These are phyloP conservation scores for Drosophila multiciliata DNA, from an alignment of 2,888 invertebrate species.

Conservation along the genomic window DNA sequence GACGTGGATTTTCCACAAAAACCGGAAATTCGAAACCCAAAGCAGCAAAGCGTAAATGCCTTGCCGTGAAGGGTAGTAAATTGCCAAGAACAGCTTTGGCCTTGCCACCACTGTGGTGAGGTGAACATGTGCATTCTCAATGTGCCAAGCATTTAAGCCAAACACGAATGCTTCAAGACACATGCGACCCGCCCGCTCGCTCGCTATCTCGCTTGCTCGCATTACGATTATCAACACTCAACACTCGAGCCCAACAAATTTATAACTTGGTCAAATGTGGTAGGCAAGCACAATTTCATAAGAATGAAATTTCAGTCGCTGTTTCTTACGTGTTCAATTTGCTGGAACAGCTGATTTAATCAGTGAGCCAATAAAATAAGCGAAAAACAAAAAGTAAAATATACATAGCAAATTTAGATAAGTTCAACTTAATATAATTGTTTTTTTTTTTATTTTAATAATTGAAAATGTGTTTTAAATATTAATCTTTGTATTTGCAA, in stretches of 20 bases:
- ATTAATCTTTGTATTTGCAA: neutral
- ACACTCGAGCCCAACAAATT: conserved; percentile 37
- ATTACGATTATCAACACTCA: conserved; percentile 44
- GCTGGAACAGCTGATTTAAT: conserved; percentile 57
- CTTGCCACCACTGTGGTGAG: conserved; percentile 34
- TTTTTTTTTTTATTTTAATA: neutral
- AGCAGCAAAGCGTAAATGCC: conserved; percentile 19
- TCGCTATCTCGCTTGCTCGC: conserved; percentile 13
- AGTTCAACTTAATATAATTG: neutral
- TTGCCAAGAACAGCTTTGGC: conserved; percentile 37
- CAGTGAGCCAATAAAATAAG: conserved; percentile 11
- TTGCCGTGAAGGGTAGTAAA: conserved; percentile 46
- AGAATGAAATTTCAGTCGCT: conserved; percentile 49
- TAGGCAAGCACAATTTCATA: conserved; percentile 44
- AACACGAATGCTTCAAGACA: conserved; percentile 49
- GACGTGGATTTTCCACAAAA: conserved; percentile 50
- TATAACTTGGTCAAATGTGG: conserved; percentile 34
- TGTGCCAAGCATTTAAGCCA: conserved; percentile 51
- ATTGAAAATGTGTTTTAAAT: neutral
- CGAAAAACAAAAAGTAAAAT: neutral
- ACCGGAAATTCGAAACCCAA: conserved; percentile 52
- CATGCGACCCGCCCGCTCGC: conserved; percentile 48
- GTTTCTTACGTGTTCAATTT: conserved; percentile 49
- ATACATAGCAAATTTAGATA: neutral
- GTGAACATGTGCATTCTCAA: conserved; percentile 51